Evolutionary conservation across 1,140 invertebrate genomes (phyloP).

Genomic region (Rhopalosiphum padi): DNA sequence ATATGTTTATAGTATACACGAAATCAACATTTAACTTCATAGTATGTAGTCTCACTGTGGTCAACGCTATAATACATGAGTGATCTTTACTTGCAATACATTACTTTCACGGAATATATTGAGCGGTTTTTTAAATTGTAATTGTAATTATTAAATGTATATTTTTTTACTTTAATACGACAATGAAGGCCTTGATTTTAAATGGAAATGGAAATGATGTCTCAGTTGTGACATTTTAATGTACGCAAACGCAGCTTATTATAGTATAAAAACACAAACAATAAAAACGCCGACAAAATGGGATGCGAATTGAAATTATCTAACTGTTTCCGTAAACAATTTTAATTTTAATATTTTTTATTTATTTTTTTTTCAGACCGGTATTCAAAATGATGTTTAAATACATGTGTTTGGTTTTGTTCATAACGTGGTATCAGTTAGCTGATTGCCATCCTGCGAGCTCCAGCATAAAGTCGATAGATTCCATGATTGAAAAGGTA

Average conservation of each 20-base stretch:
- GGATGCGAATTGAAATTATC: not conserved
- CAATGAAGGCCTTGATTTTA: not conserved
- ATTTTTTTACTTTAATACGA: not conserved
- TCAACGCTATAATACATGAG: not conserved
- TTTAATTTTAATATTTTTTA: not conserved
- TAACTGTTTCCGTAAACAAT: not conserved
- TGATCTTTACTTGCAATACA: not conserved
- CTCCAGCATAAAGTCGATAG: not conserved
- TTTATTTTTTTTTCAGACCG: conserved; percentile 40
- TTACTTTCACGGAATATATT: conserved; percentile 10
- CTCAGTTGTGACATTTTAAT: too few relatives aligned
- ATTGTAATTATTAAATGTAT: not conserved
- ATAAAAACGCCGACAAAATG: not conserved
- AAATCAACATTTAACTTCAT: conserved; percentile 1
- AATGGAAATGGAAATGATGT: not conserved
- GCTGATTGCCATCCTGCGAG: conserved; percentile 32
- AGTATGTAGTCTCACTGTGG: not conserved
- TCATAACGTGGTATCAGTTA: conserved; percentile 46
- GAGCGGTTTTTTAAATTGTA: not conserved
- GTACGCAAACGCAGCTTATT: not conserved
- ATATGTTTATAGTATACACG: not conserved
- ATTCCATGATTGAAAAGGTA: conserved; percentile 50
- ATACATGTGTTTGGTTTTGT: conserved; percentile 50
- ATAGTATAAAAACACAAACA: not conserved
- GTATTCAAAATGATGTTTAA: conserved; percentile 52